A percentile compares a stretch with the other conserved stretches of the same genome.
Evolutionary conservation across 2,888 invertebrate species (phyloP).

Genomic region (Petrolisthes manimaculis): DNA sequence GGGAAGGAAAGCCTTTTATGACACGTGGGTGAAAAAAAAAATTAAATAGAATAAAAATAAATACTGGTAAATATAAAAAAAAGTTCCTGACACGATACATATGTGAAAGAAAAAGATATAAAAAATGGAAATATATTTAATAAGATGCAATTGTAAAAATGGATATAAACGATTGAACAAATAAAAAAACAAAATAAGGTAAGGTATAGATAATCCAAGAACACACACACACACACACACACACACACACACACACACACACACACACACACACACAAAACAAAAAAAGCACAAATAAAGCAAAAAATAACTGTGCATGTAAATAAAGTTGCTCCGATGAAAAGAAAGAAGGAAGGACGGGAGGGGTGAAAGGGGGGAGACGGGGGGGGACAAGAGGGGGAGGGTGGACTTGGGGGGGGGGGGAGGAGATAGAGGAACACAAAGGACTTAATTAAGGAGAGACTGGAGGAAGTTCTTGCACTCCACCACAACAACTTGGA

Average conservation of each 20-base stretch:
- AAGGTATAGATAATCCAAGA: not conserved
- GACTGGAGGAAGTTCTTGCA: too few species aligned
- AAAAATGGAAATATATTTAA: not conserved
- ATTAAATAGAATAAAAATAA: not conserved
- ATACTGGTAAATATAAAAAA: not conserved
- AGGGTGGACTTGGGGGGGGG: not conserved
- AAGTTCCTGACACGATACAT: not conserved
- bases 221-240: conserved; percentile 24
- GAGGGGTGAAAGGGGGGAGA: not conserved
- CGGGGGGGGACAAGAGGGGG: not conserved
- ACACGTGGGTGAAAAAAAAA: not conserved
- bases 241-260: too few species aligned
- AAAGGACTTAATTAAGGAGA: not conserved
- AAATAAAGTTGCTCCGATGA: not conserved
- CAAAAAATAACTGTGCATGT: not conserved
- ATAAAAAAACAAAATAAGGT: not conserved
- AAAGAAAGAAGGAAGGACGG: not conserved
- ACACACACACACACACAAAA: not conserved
- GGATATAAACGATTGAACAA: not conserved
- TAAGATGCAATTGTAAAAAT: not conserved
- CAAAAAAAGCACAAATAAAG: not conserved
- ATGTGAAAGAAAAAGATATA: not conserved
- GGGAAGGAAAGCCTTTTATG: conserved; percentile 82
- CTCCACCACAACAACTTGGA: not conserved
- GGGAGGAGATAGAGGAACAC: not conserved